Evolutionary conservation across 2,113 vertebrate species (phyloP), one percentile per base, ranked within the genome.

Genomic region (Lepisosteus osseus): DNA sequence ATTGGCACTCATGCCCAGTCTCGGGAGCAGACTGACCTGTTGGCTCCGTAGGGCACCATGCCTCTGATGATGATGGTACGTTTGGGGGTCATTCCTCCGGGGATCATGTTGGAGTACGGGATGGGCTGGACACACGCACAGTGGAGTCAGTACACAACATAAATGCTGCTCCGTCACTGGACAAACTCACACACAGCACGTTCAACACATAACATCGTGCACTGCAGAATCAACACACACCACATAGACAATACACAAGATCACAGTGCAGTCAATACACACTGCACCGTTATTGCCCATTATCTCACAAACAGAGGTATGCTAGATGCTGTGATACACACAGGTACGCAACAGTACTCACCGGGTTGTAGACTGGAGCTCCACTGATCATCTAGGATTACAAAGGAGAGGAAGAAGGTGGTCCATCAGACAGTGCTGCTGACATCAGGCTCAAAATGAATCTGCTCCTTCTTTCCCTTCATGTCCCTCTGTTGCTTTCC

Each of bases 1-100:
- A 29, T 29, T 29, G 29, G 1, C 29, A 29, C 29, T 29, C 29
- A 29, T 29, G 29, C 29, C 29, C 29, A 29, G 29, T 1, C 29
- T 29, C 29, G 29, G 29, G 7, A 42, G 6, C 6, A 55, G 57
- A 72, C 71, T 9, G 68, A 95, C 94, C 68, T 90, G 13, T 84
- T 15, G 42, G 83, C 86, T 9, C 82, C 79, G 6, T 62, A 74
- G 2, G 86, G 90, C 6, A 95, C 4, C 61, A 83, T 90, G 43
- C 95, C 95, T 78, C 89, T 86, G 73, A 96, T 73, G 59, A 95
- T 75, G 77, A 96, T 54, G 55, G 95, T 95, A 72, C 78, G 93
- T 72, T 91, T 91, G 3, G 85, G 68, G 3, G 66, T 80, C 72
- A 96, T 87, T 0, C 92, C 93, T 8, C 92, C 93, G 3, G 85